Evolutionary conservation across 2,113 vertebrate genomes (phyloP), one percentile per base, ranked within the genome.

Genomic region (Crypturellus undulatus): DNA sequence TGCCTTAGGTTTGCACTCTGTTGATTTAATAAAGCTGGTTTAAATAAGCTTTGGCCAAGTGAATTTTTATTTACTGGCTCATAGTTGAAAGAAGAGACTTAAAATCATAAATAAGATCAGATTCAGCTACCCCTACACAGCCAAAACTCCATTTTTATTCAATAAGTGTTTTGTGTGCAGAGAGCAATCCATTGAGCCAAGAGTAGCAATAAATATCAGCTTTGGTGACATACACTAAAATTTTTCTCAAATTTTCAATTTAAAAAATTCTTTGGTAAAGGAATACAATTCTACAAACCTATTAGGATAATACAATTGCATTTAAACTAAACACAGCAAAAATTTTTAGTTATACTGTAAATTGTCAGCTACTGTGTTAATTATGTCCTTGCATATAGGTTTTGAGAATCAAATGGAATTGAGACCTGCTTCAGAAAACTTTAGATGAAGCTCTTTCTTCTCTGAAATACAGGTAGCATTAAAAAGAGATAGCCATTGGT

Each of bases 21-120:
- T 93, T 96, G 93, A 94, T 94, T 96, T 94, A 96, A 93, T 97
- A 95, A 97, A 97, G 91, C 86, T 89, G 82, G 95, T 91, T 94
- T 97, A 97, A 98, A 97, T 94, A 97, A 97, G 97, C 92, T 97
- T 97, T 96, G 75, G 73, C 93, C 90, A 93, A 96, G 87, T 82
- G 56, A 90, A 77, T 95, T 87, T 85, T 94, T 95, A 83, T 94
- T 93, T 96, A 89, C 84, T 97, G 89, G 83, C 83, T 96, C 84
- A 83, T 38, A 92, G 89, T 65, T 95, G 69, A 96, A 96, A 94
- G 82, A 93, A 96, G 79, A 94, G 84, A 89, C 69, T 90, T 92
- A 38, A 72, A 94, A 86, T 73, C 30, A 81, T 76, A 94, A 94
- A 89, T 63, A 90, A 91, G 51, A 63, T 79, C 84, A 86, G 73